These are phyloP conservation scores for Acronicta leporina DNA, from an alignment of 2,888 invertebrate species.

Conservation along the genomic window DNA sequence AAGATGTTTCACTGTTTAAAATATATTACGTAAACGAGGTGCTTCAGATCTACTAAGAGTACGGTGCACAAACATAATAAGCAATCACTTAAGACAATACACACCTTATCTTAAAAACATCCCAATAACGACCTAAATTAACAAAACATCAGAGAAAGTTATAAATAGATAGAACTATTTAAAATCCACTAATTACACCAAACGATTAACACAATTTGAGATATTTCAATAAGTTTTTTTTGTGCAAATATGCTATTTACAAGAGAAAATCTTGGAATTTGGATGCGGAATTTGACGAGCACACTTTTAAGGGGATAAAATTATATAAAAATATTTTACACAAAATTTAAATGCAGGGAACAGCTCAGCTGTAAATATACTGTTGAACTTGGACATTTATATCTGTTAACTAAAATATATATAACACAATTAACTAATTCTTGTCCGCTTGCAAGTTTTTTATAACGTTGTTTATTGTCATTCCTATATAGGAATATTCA, in stretches of 20 bases:
- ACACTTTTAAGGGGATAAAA: constrained; percentile 12
- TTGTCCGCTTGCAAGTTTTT: no score
- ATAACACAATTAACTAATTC: no score
- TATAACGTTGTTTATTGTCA: no score
- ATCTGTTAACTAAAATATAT: background rate
- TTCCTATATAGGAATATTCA: no score
- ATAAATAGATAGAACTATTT: constrained; percentile 41
- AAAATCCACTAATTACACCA: constrained; percentile 6
- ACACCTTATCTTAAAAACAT: constrained; percentile 83
- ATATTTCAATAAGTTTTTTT: constrained; percentile 4
- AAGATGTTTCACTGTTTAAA: constrained; percentile 10
- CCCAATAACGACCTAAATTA: constrained; percentile 85
- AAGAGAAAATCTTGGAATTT: constrained; percentile 28
- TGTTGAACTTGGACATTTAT: constrained; percentile 24
- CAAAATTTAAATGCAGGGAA: constrained; percentile 17
- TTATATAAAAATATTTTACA: constrained; percentile 5
- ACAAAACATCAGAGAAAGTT: constrained; percentile 68
- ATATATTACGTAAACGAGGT: constrained; percentile 19
- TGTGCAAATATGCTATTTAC: constrained; percentile 17
- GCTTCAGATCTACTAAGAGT: constrained; percentile 26
- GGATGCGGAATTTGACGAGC: constrained; percentile 17
- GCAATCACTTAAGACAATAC: constrained; percentile 60
- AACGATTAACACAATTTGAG: constrained; percentile 24
- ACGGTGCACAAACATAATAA: constrained; percentile 37
- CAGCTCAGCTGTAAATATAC: constrained; percentile 24